Evolutionary conservation across 2,797 vertebrate species (phyloP).

Genomic region (Choloepus didactylus): DNA sequence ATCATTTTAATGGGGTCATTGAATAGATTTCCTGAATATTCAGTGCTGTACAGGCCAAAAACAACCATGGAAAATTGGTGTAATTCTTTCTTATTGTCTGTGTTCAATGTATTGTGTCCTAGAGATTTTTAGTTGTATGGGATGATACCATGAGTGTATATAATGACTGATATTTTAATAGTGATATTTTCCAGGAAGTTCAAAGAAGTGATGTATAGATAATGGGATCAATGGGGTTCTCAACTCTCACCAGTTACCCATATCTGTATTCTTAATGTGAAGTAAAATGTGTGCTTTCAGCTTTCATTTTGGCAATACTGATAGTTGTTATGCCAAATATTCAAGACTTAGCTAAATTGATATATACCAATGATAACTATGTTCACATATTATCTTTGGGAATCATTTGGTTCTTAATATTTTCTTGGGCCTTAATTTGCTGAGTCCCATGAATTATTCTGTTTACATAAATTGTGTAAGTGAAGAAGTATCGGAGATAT

Average conservation of each 20-base stretch:
- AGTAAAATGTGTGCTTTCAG: not conserved
- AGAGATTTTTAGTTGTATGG: not conserved
- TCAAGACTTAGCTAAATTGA: not conserved
- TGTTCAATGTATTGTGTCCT: not conserved
- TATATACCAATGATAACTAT: not conserved
- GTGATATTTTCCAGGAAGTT: not conserved
- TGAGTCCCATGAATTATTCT: not conserved
- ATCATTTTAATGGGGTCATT: not conserved
- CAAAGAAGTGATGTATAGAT: not conserved
- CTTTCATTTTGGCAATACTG: not conserved
- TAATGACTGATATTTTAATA: not conserved
- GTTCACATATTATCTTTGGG: not conserved
- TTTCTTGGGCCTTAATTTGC: not conserved
- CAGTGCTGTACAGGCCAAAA: not conserved
- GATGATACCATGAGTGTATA: not conserved
- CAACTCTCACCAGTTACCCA: not conserved
- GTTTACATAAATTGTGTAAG: not conserved
- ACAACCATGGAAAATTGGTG: too few species aligned
- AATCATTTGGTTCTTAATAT: not conserved
- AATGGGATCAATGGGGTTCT: not conserved
- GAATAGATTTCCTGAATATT: not conserved
- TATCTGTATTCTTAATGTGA: not conserved
- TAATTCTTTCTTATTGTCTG: not conserved
- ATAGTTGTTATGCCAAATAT: not conserved
- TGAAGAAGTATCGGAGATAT: not conserved